Evolutionary conservation across 2,888 invertebrate genomes (phyloP).

Genomic region (Lydus trimaculatus): DNA sequence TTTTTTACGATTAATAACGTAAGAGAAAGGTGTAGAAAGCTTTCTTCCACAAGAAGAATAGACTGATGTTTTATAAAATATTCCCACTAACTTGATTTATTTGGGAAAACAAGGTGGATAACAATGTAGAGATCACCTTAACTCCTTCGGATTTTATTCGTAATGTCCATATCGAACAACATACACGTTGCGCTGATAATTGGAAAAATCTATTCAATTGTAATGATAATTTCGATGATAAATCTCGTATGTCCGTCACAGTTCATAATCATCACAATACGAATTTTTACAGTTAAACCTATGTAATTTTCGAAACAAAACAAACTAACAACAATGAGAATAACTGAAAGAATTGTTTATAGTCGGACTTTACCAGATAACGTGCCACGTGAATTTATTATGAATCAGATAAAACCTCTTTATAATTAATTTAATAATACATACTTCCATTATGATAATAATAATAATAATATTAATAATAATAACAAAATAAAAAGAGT

Average conservation of each 20-base stretch:
- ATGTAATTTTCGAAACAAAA: not conserved
- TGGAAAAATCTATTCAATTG: not conserved
- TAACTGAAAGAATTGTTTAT: not conserved
- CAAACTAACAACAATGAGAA: not conserved
- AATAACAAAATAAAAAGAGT: conserved; percentile 26
- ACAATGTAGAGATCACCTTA: not conserved
- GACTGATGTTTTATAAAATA: not conserved
- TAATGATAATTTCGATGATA: not conserved
- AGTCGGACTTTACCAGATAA: not conserved
- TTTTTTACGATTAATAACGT: too few species aligned
- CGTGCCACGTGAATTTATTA: not conserved
- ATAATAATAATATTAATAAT: conserved; percentile 8
- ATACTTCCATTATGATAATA: not conserved
- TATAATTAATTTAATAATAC: not conserved
- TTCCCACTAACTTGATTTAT: not conserved
- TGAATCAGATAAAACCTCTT: not conserved
- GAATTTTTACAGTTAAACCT: not conserved
- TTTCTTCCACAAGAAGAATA: not conserved
- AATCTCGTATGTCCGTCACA: not conserved
- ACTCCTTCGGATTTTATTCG: not conserved
- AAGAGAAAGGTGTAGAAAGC: too few species aligned
- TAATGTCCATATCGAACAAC: not conserved
- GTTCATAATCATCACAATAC: not conserved
- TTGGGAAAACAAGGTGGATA: not conserved
- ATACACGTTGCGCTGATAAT: not conserved